phyloP scores from a whole-genome alignment of 2,797 vertebrate genomes.

The Fratercula arctica region DNA sequence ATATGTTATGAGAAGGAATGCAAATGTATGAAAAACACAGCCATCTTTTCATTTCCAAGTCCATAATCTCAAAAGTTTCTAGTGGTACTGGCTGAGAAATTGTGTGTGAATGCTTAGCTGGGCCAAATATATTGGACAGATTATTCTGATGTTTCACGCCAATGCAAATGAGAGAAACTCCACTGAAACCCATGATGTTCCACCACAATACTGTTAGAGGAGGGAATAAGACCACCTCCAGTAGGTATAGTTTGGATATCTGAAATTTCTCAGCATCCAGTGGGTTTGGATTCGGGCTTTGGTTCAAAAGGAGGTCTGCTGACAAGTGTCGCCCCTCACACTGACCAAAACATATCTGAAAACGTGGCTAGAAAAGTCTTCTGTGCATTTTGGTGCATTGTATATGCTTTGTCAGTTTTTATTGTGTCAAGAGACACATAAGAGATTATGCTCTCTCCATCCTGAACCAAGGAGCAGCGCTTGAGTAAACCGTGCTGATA shows the following conservation, averaged over 20 bases:
- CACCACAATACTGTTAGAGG: background rate
- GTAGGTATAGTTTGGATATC: background rate
- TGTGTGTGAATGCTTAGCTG: background rate
- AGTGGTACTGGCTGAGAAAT: background rate
- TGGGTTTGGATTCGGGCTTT: background rate
- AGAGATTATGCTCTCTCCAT: background rate
- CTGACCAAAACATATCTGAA: background rate
- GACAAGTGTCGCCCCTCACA: background rate
- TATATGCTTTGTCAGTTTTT: background rate
- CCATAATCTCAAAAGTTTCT: background rate
- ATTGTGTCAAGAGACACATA: background rate
- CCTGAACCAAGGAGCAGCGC: background rate
- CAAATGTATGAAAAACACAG: background rate
- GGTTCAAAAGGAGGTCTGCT: background rate
- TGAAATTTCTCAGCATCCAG: background rate
- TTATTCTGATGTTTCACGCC: background rate
- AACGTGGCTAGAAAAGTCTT: background rate
- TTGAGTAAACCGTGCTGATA: background rate
- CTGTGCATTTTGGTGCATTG: background rate
- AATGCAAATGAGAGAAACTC: slow-evolving; percentile 8
- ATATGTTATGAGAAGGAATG: background rate
- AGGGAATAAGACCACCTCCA: background rate
- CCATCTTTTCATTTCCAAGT: background rate
- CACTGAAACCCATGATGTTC: background rate
- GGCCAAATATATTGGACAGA: background rate